Base-by-base conservation (phyloP, 2,113 vertebrate species). In the Cryptomyrus ogoouensis region DNA sequence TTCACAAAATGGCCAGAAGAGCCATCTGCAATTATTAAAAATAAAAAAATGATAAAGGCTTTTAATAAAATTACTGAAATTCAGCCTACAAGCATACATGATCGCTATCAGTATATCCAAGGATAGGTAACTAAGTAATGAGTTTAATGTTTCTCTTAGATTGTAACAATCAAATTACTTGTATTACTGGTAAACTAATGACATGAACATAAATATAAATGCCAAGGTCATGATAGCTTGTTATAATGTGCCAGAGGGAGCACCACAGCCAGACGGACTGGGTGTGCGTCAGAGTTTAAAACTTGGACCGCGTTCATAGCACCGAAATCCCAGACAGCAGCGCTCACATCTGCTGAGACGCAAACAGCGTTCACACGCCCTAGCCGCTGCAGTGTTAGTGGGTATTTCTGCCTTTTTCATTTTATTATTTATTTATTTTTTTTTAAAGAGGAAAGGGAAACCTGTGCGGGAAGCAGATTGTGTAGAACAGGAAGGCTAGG, bases 381-480 rank as follows among this genome's bases (percentile, higher is more conserved):
- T 49, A 31, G 52, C 9, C 86, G 7, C 47, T 6, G 49, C 50
- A 58, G 0, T 89, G 88, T 47, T 88, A 95, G 94, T 93, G 95
- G 93, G 93, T 96, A 96, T 95, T 97, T 97, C 97, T 94, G 94
- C 92, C 95, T 96, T 99, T 98, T 87, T 5, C 1, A 0, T 44
- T 98, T 42, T 7, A 2, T 42, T 80, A 80, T 80, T 39, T 77
- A 1, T 77, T 96, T 99, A 98, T 4, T 87, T 56, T 44, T 98
- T 97, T 98, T 98, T 95, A 93, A 95, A 93, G 96, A 97, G 98
- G 95, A 98, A 97, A 96, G 96, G 97, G 98, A 99, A 99, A 97
- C 96, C 95, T 96, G 97, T 96, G 96, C 97, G 98, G 97, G 98
- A 99, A 96, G 96, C 94, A 97, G 97, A 97, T 97, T 96, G 96